Evolutionary conservation across 2,797 vertebrate species (phyloP), one percentile per base, ranked within the genome.

Genomic region (Telmatherina bonti): DNA sequence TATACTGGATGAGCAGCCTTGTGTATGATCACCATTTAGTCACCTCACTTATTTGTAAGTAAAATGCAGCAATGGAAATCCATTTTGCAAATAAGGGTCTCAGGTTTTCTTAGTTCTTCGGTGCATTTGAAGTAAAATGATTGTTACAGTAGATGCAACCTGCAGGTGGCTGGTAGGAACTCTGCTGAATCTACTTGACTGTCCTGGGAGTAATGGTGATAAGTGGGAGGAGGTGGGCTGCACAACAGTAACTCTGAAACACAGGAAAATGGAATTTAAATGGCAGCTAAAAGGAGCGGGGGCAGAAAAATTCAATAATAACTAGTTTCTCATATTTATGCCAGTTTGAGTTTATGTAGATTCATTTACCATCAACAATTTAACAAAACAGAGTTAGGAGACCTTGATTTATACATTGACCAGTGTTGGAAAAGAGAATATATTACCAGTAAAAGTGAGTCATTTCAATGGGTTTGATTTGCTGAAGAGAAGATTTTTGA

Each of bases 21-120:
- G 57, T 71, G 72, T 63, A 59, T 69, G 58, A 83, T 78, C 84
- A 26, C 29, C 54, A 26, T 53, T 53, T 59, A 62, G 62, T 77
- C 31, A 45, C 64, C 38, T 27, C 6, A 57, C 38, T 9, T 22
- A 7, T 60, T 62, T 56, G 36, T 36, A 57, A 58, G 6, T 24
- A 22, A 58, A 31, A 62, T 24, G 2, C 49, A 55, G 15, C 11
- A 33, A 33, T 56, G 3, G 33, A 24, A 47, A n/a, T 13, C 18
- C 47, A 45, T 57, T 5, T 20, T 20, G 15, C 13, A 16, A 31
- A 26, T 47, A 15, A 35, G 15, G 38, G 4, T 52, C 13, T 26
- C 5, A 15, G 4, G 27, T 10, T 54, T 29, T 16, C 6, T 47
- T 1, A 22, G 45, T 47, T 47, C 52, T 54, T 30, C 27, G 9